Evolutionary conservation across 2,113 vertebrate species (phyloP).

Genomic region (Pseudolaguvia tuberculata): DNA sequence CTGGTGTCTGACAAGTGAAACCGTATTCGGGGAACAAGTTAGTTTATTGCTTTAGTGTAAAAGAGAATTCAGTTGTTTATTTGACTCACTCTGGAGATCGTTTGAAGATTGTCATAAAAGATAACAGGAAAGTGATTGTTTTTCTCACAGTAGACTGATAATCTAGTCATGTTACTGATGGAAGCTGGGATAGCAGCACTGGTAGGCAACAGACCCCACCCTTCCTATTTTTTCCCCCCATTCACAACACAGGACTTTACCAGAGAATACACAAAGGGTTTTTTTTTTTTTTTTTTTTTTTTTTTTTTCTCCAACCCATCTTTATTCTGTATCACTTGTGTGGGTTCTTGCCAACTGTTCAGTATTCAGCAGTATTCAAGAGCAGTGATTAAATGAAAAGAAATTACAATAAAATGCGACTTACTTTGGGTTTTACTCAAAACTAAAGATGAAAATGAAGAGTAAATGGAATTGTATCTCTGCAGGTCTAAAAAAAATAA

Average conservation of each 20-base stretch:
- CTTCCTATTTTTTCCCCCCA: no score
- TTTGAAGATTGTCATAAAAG: not conserved
- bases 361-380: conserved; percentile 72
- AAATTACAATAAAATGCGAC: conserved; percentile 40
- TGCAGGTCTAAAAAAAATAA: conserved; percentile 82
- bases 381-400: conserved; percentile 67
- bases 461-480: conserved; percentile 81
- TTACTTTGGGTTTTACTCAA: conserved; percentile 52
- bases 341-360: conserved; percentile 82
- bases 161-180: conserved; percentile 31
- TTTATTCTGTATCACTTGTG: conserved; percentile 51
- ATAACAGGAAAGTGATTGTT: conserved; percentile 3
- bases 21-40: not conserved
- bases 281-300: not conserved
- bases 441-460: conserved; percentile 48
- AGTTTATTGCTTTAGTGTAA: not conserved
- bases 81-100: not conserved
- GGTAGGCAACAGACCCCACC: conserved; percentile 68
- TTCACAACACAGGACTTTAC: no score
- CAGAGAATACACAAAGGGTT: no score
- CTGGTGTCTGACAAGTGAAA: conserved; percentile 7
- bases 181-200: conserved; percentile 72
- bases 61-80: not conserved
- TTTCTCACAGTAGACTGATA: conserved; percentile 33
- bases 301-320: conserved; percentile 71